phyloP scores from a whole-genome alignment of 2,797 vertebrate species.

The Serranus cabrilla region DNA sequence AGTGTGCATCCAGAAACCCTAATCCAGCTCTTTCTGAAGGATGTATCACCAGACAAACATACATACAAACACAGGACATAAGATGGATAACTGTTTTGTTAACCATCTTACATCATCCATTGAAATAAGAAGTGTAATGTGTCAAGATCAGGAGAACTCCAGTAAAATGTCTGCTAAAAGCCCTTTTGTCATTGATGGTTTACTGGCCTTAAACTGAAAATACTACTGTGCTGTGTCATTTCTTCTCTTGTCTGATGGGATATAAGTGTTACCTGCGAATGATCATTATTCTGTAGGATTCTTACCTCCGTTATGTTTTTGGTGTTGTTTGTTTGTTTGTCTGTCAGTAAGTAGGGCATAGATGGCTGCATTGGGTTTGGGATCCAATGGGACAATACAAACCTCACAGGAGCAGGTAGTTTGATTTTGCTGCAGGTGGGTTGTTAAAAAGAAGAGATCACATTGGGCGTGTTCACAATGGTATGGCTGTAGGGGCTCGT shows the following conservation, averaged over 20 bases:
- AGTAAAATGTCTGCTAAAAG: not conserved
- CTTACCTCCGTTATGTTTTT: not conserved
- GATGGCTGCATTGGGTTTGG: no score
- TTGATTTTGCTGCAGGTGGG: no score
- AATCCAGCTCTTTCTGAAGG: conserved; percentile 12
- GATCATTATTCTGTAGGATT: not conserved
- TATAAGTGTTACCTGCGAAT: not conserved
- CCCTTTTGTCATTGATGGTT: not conserved
- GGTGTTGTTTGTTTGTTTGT: no score
- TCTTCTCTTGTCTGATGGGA: not conserved
- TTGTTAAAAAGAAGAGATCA: no score
- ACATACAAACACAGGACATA: not conserved
- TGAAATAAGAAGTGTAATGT: not conserved
- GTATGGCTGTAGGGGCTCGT: no score
- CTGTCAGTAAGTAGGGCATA: no score
- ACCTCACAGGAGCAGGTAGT: no score
- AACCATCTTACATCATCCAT: not conserved
- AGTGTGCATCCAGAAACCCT: conserved; percentile 15
- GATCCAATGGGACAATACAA: no score
- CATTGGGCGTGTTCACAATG: no score
- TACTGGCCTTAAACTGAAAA: not conserved
- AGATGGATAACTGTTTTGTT: not conserved
- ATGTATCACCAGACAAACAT: not conserved
- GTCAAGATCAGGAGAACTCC: not conserved
- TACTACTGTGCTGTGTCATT: not conserved